These are phyloP conservation scores for Chrysemys picta DNA, from an alignment of 2,113 vertebrate species.

Conservation along the genomic window DNA sequence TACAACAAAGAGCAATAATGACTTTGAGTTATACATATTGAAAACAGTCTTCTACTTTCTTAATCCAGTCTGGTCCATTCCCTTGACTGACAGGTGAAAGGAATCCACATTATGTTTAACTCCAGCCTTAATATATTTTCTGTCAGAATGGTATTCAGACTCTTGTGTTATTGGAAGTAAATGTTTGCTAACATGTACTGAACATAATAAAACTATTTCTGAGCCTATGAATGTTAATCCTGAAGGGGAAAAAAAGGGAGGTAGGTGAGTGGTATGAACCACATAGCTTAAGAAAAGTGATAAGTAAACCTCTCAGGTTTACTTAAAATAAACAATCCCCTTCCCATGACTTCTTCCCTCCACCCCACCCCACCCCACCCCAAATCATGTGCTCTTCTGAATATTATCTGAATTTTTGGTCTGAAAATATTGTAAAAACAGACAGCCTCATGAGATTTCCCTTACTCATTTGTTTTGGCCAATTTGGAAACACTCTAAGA, in stretches of 20 bases:
- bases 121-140: conserved; percentile 49
- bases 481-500: neutral
- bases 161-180: conserved; percentile 26
- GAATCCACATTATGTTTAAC: conserved; percentile 48
- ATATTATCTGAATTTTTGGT: neutral
- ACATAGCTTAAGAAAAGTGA: neutral
- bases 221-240: neutral
- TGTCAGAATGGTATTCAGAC: conserved; percentile 22
- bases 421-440: neutral
- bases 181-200: neutral
- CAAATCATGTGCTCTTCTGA: rapidly evolving
- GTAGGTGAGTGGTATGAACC: neutral
- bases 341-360: rapidly evolving
- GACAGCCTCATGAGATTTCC: rapidly evolving
- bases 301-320: neutral
- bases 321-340: neutral
- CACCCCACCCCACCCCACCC: rapidly evolving
- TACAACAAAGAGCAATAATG: conserved; percentile 32
- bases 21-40: conserved; percentile 11
- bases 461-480: neutral
- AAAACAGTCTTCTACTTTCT: neutral
- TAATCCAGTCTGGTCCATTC: conserved; percentile 31
- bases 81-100: conserved; percentile 42
- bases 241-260: neutral
- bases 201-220: neutral